Evolutionary conservation across 2,797 vertebrate species (phyloP).

Genomic region (Myotis planiceps): DNA sequence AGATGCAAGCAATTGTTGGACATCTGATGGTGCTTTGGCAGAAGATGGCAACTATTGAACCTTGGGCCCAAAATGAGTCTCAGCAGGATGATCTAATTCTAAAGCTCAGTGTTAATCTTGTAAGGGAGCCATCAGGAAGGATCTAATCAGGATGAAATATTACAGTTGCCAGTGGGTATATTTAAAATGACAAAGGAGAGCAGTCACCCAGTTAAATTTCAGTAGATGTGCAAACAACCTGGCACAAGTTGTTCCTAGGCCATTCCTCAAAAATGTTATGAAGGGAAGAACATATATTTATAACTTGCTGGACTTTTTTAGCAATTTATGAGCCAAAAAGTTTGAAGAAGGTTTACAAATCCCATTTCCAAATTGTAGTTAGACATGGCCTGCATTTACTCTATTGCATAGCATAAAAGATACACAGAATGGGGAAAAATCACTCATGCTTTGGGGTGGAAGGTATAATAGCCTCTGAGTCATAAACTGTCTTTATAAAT

Average conservation of each 20-base stretch:
- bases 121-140: constrained; percentile 19
- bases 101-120: constrained; percentile 26
- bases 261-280: constrained; percentile 54
- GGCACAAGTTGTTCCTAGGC: constrained; percentile 4
- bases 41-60: neutral
- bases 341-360: constrained; percentile 57
- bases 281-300: constrained; percentile 53
- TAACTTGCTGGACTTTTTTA: constrained; percentile 50
- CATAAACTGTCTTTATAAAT: constrained; percentile 4
- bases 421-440: neutral
- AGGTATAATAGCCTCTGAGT: neutral
- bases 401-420: neutral
- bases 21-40: neutral
- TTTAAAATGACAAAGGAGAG: constrained; percentile 55
- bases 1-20: neutral
- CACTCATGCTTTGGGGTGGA: neutral
- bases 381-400: constrained; percentile 11
- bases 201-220: constrained; percentile 29
- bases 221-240: constrained; percentile 36
- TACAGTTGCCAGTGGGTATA: neutral
- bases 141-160: constrained; percentile 33
- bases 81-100: constrained; percentile 32
- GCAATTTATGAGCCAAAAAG: constrained; percentile 63
- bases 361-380: constrained; percentile 40
- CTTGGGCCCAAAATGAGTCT: neutral